Conservation (phyloP, 2,113 vertebrate species). For the Cochlearius cochlearius region DNA sequence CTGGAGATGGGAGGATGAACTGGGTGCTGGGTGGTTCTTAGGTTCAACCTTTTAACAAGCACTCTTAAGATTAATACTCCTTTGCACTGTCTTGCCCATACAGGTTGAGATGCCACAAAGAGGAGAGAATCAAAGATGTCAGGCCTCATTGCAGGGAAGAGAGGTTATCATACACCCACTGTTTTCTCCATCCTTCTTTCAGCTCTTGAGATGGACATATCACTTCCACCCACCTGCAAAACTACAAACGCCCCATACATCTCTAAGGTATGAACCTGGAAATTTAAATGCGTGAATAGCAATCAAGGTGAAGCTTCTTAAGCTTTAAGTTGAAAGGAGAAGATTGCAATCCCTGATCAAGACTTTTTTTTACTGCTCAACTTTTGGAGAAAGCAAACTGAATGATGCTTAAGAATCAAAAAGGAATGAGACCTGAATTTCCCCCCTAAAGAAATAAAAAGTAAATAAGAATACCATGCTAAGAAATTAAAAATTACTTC, state of each 20-base stretch:
- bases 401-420: not conserved
- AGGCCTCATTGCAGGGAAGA: not conserved
- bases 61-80: not conserved
- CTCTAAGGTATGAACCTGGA: not conserved
- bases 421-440: not conserved
- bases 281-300: not conserved
- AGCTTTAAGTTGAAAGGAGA: not conserved
- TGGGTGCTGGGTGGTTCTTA: not conserved
- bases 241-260: not conserved
- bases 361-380: not conserved
- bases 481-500: not conserved
- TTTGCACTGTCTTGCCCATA: not conserved
- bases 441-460: not conserved
- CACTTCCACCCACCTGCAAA: not conserved
- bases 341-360: not conserved
- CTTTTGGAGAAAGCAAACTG: not conserved
- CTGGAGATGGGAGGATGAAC: not conserved
- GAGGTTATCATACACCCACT: not conserved
- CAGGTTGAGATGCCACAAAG: not conserved
- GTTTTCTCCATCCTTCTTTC: not conserved
- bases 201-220: not conserved
- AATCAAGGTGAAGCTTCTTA: not conserved
- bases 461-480: not conserved
- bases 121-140: not conserved
- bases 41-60: accelerated